These are phyloP conservation scores for Ridgeia piscesae DNA, from an alignment of 1,140 invertebrate genomes.

Conservation along the genomic window DNA sequence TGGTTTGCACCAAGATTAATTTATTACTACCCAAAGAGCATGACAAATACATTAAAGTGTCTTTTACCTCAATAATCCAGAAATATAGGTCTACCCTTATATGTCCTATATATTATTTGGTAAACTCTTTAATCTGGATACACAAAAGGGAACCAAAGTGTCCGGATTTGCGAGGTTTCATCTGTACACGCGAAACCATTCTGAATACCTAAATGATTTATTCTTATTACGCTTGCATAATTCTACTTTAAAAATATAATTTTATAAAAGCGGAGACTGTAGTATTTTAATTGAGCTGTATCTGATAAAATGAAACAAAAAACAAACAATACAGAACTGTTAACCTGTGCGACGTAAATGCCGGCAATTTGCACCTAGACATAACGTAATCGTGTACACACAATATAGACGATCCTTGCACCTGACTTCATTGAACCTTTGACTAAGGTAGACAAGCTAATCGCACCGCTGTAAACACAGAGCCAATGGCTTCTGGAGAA, in stretches of 20 bases:
- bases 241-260: no score
- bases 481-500: background rate
- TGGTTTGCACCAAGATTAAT: background rate
- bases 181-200: no score
- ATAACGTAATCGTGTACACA: background rate
- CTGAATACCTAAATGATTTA: no score
- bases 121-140: no score
- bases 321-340: background rate
- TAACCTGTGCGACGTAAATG: background rate
- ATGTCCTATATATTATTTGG: no score
- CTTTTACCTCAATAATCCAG: no score
- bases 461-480: background rate
- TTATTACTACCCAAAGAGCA: background rate
- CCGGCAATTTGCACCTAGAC: background rate
- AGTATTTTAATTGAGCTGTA: background rate
- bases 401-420: background rate
- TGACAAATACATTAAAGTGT: no score
- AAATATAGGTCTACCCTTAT: no score
- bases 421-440: background rate
- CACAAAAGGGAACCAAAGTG: no score
- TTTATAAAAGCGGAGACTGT: no score
- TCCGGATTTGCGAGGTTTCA: no score
- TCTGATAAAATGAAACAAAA: background rate
- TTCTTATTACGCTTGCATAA: no score
- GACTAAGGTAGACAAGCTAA: background rate